These are phyloP conservation scores for Apistogramma diplotaenia DNA, from an alignment of 2,113 vertebrate species.

Conservation along the genomic window DNA sequence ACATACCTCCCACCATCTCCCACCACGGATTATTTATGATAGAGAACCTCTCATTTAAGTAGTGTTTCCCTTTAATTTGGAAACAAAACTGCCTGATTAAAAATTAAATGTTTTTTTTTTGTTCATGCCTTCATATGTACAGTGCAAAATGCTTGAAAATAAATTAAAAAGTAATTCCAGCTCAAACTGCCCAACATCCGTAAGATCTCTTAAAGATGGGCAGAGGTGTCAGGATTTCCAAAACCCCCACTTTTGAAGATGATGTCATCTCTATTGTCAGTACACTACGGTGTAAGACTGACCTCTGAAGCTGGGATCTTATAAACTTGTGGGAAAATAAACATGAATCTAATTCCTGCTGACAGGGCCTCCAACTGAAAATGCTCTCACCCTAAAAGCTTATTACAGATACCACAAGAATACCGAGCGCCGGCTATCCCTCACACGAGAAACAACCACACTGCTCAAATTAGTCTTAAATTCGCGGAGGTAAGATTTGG, in stretches of 20 bases:
- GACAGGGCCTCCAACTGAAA: slow-evolving; percentile 26
- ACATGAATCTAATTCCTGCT: slow-evolving; percentile 49
- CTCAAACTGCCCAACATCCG: background rate
- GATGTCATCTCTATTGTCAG: slow-evolving; percentile 29
- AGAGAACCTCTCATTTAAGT: background rate
- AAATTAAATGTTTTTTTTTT: background rate
- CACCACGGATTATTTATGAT: background rate
- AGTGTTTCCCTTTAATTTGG: background rate
- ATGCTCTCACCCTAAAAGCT: slow-evolving; percentile 44
- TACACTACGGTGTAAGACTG: slow-evolving; percentile 11
- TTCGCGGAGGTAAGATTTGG: slow-evolving; percentile 20
- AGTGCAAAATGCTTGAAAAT: background rate
- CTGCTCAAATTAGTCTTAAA: background rate
- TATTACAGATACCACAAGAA: slow-evolving; percentile 29
- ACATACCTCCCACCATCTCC: too few relatives aligned
- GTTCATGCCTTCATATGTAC: background rate
- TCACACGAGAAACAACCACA: background rate
- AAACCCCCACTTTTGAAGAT: background rate
- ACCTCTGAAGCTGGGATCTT: slow-evolving; percentile 13
- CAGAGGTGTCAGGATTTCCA: background rate
- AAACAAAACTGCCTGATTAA: background rate
- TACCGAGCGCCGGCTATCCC: background rate
- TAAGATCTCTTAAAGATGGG: background rate
- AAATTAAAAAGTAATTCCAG: slow-evolving; percentile 6
- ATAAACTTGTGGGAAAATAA: slow-evolving; percentile 29